Base-by-base conservation (phyloP, 2,797 vertebrate species). In the Molossus molossus region DNA sequence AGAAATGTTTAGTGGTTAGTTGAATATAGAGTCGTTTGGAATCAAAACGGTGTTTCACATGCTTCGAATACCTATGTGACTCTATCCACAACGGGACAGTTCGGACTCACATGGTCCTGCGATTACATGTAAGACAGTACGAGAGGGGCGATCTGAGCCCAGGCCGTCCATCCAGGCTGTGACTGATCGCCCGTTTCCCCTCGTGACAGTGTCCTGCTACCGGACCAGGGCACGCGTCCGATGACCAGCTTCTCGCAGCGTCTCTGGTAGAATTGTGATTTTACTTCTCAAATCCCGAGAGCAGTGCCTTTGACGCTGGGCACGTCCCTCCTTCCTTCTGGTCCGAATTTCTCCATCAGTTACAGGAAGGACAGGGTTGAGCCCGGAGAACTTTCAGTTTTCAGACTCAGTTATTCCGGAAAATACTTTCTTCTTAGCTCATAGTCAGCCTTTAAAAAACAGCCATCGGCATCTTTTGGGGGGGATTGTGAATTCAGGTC, bases 181-280 rank as follows among this genome's bases (percentile, higher is more conserved):
- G 0, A 4, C 10, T n/a, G 4, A 3, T 21, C 6, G 12, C 37
- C 25, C 21, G 1, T 17, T 23, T 73, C 75, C 48, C 48, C 2
- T 29, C 7, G 0, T 33, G 0, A 0, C 0, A 5, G 1, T 0
- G 12, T 10, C 50, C 21, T 50, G 64, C 53, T 37, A 64, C 13
- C 25, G 20, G 70, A 65, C 88, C 45, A 12, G 73, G 33, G 25
- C 3, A 18, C 40, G 7, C 7, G 20, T 2, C 4, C 10, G 86
- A 40, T 10, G 55, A 29, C 50, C 29, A 10, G 50, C 53, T 79
- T 48, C 88, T 83, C 25, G 1, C 0, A 27, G 1, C 6, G 1
- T 9, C 33, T 29, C 25, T 20, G 0, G 57, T 5, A 4, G n/a
- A 21, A n/a, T 2, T 25, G 9, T 17, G 3, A 21, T 23, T 72